Evolutionary conservation across 2,888 invertebrate species (phyloP).

Genomic region (Yponomeuta sedellus): DNA sequence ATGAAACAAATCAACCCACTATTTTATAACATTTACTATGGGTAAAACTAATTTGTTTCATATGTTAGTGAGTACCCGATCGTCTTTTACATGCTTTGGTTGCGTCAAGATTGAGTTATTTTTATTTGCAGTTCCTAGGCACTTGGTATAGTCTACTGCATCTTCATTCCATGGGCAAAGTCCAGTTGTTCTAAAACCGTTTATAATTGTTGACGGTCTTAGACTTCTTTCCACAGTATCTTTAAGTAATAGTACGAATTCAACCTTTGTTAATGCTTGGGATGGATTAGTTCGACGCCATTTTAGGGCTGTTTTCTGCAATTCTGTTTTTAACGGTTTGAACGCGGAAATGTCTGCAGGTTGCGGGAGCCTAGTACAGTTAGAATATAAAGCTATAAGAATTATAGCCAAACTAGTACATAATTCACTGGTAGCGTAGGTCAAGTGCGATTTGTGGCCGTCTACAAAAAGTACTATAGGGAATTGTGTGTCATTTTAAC

Average conservation of each 20-base stretch:
- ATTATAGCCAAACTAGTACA: constrained; percentile 22
- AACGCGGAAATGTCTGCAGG: no score
- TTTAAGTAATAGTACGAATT: no score
- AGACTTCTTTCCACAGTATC: no score
- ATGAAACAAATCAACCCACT: no score
- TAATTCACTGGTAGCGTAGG: constrained; percentile 23
- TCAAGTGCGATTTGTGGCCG: constrained; percentile 22
- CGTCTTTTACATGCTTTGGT: constrained; percentile 1
- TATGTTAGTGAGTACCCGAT: no score
- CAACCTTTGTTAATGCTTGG: no score
- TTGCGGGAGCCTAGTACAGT: no score
- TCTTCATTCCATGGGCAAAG: constrained; percentile 5
- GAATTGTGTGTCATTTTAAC: constrained; percentile 27
- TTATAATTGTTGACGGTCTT: not conserved
- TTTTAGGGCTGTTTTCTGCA: no score
- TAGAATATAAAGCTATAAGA: constrained; percentile 24
- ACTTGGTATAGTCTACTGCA: constrained; percentile 2
- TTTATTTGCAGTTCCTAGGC: constrained; percentile 5
- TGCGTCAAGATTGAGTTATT: constrained; percentile 4
- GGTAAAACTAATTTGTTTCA: no score
- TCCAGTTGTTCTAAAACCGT: not conserved
- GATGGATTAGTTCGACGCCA: no score
- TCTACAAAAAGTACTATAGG: constrained; percentile 44
- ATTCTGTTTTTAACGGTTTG: no score
- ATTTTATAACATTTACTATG: no score